Evolutionary conservation across 2,888 invertebrate genomes (phyloP), one percentile per base, ranked within the genome.

Genomic region (Noctua janthe): DNA sequence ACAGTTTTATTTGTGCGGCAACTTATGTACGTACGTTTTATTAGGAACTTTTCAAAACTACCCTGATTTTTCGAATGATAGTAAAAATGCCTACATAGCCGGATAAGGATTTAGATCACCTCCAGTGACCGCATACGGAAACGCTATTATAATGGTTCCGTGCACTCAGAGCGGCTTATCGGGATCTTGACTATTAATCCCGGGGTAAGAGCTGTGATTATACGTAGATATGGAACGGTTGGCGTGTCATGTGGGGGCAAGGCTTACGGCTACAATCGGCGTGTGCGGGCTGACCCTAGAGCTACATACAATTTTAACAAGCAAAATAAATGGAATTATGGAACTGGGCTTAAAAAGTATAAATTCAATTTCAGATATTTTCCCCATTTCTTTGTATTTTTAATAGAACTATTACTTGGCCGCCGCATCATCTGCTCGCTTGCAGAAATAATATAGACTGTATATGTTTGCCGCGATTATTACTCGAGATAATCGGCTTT

Each of bases 181-280:
- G 54, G 62, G 43, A 47, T 54, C 62, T n/a, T 56, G 70, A 54
- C 51, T 62, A 62, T 70, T 70, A 79, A 79, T 79, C 69, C 70
- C 70, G 43, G 59, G 49, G 3, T 17, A 29, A 29, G 29, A 70
- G 43, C 80, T 29, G 43, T 54, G 64, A 54, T 54, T 79, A 54
- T 47, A 51, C 10, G 17, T 64, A 54, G n/a, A 43, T 78, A 39
- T 56, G 23, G 71, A 80, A 71, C 23, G 43, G 23, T 29, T 70
- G 62, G 51, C 51, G 56, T 23, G 10, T 56, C 23, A 56, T 56
- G 56, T 56, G 54, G 10, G 23, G 23, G 23, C 8, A 23, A 23
- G 2, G 17, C 23, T 54, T 54, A 8, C 23, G 20, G 20, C 6
- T 49, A 47, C 49, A 49, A 6, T 23, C 20, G 23, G 23, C 8